Base-by-base conservation (phyloP, 2,113 vertebrate species). In the Triplophysa rosa region DNA sequence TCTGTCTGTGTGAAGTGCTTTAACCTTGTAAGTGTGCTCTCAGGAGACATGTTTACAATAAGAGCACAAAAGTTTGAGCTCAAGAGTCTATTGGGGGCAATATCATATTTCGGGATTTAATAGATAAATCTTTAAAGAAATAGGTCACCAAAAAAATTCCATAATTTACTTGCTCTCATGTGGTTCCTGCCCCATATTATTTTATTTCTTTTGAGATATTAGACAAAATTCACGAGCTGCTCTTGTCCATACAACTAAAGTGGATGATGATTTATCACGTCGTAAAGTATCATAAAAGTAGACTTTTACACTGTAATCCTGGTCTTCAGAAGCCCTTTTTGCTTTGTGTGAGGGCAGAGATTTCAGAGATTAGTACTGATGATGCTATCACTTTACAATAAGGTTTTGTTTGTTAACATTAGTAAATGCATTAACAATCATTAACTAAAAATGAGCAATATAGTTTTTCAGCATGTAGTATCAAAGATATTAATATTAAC, bases 21-120 rank as follows among this genome's bases (percentile, higher is more conserved):
- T 78, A 61, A 72, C 37, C 37, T 56, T 82, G 49, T 72, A 49
- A 78, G 65, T 78, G 63, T 61, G 54, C 68, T 70, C 68, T 70
- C 26, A n/a, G 1, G 23, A 82, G 17, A 37, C 65, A 45, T 16
- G 65, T 78, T 78, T 29, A 40, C 52, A 63, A 33, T 56, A 52
- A 58, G 37, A 37, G 74, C 17, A 58, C 4, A 56, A 17, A 77
- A 70, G 58, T 71, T 72, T 66, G 61, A 78, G 23, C 54, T 68
- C 76, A 66, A 37, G 33, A 23, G 70, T 81, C 65, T 78, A 49
- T 16, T 11, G n/a, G 29, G 56, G 63, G 66, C 64, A n/a, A 19
- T 26, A 61, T 78, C 11, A 21, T 67, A 78, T 72, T 78, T 56
- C 47, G 23, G 13, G 67, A 65, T 17, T 42, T 65, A 2, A 29